Conservation (phyloP, 2,888 invertebrate species). For the Pyrrhia umbra region DNA sequence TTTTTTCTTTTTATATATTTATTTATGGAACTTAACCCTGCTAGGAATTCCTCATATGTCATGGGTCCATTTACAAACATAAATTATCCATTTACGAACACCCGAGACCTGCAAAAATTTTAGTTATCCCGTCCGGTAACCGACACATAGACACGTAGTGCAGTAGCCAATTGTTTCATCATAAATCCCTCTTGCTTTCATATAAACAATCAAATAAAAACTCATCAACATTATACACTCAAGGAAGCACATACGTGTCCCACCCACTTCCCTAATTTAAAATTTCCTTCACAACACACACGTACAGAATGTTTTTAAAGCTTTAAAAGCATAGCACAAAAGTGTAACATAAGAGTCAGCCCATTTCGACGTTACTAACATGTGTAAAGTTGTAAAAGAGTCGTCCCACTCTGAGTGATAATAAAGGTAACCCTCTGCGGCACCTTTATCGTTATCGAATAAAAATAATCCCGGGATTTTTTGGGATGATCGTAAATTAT, state of each 20-base stretch:
- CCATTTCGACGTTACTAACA: conserved; percentile 75
- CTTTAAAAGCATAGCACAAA: conserved; percentile 64
- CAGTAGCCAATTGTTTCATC: not conserved
- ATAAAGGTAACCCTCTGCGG: conserved; percentile 89
- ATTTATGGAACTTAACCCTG: too few relatives aligned
- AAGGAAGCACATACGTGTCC: not conserved
- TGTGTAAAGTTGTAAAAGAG: conserved; percentile 87
- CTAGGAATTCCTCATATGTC: too few relatives aligned
- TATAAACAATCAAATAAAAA: conserved; percentile 28
- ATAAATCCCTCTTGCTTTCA: not conserved
- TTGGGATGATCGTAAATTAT: conserved; percentile 90
- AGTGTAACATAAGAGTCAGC: conserved; percentile 62
- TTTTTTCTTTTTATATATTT: too few relatives aligned
- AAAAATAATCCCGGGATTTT: conserved; percentile 90
- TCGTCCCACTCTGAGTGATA: conserved; percentile 86
- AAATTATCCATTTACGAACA: too few relatives aligned
- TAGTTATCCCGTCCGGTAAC: too few relatives aligned
- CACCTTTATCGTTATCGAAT: conserved; percentile 90
- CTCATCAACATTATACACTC: conserved; percentile 4
- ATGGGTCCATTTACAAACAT: too few relatives aligned
- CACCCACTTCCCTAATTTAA: conserved; percentile 3
- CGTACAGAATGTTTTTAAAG: conserved; percentile 47
- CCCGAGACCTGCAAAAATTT: too few relatives aligned
- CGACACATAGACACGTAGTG: too few relatives aligned
- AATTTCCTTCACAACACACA: conserved; percentile 18